Conservation (phyloP, 2,888 invertebrate species). For the Cheilosia impressa region DNA sequence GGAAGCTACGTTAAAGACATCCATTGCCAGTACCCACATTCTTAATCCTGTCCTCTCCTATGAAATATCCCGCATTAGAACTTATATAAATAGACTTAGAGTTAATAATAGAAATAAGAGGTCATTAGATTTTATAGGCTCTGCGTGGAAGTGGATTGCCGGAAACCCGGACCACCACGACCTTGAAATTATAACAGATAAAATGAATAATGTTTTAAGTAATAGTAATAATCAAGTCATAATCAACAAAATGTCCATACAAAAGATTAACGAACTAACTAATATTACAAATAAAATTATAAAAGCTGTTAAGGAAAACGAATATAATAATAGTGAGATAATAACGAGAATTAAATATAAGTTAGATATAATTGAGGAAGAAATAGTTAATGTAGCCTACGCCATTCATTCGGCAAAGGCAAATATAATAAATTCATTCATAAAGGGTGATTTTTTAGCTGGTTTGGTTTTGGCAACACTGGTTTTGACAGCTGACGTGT, state of each 20-base stretch:
- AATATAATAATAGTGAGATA: no score
- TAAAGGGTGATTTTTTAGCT: no score
- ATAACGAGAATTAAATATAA: constrained; percentile 43
- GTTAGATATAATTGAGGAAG: constrained; percentile 63
- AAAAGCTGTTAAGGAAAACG: constrained; percentile 15
- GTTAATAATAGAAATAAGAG: constrained; percentile 22
- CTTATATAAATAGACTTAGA: constrained; percentile 2
- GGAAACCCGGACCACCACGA: constrained; percentile 62
- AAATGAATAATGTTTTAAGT: constrained; percentile 59
- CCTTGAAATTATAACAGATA: constrained; percentile 44
- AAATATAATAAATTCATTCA: constrained; percentile 67
- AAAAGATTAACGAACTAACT: constrained; percentile 56
- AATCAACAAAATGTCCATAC: constrained; percentile 59
- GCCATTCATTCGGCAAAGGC: constrained; percentile 67
- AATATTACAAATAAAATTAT: constrained; percentile 43
- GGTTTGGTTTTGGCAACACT: no score
- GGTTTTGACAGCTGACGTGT: no score
- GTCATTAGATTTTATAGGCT: constrained; percentile 52
- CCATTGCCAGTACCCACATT: no score
- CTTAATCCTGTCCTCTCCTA: no score
- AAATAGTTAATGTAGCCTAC: constrained; percentile 62
- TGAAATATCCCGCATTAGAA: no score
- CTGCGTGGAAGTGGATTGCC: constrained; percentile 62
- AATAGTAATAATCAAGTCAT: constrained; percentile 66
- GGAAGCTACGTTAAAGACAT: no score